Conservation (phyloP, 2,797 vertebrate species). For the Phrynocephalus vlangalii region DNA sequence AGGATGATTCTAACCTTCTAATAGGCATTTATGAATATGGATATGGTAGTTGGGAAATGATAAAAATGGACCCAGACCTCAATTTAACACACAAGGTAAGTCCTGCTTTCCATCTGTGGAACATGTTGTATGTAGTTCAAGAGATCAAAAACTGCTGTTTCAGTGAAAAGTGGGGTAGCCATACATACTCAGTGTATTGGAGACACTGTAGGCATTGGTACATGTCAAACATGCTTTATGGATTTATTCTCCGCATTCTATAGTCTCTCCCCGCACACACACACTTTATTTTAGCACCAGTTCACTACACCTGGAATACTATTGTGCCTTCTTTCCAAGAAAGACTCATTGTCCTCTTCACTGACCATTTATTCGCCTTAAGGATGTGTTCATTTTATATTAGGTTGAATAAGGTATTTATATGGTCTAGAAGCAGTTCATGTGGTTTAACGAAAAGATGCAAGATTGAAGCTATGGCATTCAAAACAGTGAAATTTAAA, state of each 20-base stretch:
- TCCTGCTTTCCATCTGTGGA: neutral
- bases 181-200: neutral
- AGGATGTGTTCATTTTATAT: neutral
- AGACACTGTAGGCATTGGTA: neutral
- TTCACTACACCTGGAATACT: neutral
- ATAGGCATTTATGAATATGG: conserved; percentile 99
- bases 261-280: too few species aligned
- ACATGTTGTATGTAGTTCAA: neutral
- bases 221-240: neutral
- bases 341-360: neutral
- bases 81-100: conserved; percentile 96
- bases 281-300: neutral
- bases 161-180: neutral
- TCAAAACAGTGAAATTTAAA: too few species aligned
- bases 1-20: conserved; percentile 95
- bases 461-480: too few species aligned
- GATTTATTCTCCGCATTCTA: neutral
- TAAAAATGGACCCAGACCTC: conserved; percentile 99
- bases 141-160: neutral
- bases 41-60: conserved; percentile 99
- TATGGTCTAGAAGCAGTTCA: too few species aligned
- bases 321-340: neutral
- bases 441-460: too few species aligned
- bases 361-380: neutral
- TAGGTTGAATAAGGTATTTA: neutral